A percentile compares a stretch with the other conserved stretches of the same genome.
phyloP scores from a whole-genome alignment of 2,888 invertebrate genomes.

The Drosophila dives region DNA sequence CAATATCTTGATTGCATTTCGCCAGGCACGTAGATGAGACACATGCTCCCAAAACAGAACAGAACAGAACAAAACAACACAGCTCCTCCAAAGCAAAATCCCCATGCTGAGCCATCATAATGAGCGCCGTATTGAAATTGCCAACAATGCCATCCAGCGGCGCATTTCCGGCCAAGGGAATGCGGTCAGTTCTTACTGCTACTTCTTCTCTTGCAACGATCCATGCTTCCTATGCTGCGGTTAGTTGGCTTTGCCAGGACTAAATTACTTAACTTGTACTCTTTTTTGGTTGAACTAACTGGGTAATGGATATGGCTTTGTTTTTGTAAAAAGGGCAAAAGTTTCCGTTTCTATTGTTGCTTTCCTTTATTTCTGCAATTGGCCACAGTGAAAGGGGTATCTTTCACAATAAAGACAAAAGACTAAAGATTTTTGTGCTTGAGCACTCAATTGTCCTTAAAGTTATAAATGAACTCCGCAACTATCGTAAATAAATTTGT shows the following conservation, averaged over 20 bases:
- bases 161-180: constrained; percentile 51
- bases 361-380: neutral
- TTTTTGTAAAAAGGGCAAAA: constrained; percentile 30
- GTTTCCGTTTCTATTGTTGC: constrained; percentile 36
- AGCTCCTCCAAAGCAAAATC: constrained; percentile 9
- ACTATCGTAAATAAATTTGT: constrained; percentile 47
- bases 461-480: constrained; percentile 48
- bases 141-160: constrained; percentile 54
- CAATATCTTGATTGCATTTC: constrained; percentile 79
- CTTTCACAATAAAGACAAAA: constrained; percentile 24
- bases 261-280: constrained; percentile 65
- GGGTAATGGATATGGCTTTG: constrained; percentile 76
- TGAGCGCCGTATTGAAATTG: constrained; percentile 75
- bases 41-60: constrained; percentile 57
- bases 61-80: neutral
- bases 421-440: constrained; percentile 7
- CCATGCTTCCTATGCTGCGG: constrained; percentile 68
- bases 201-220: constrained; percentile 27
- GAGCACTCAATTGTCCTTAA: constrained; percentile 28
- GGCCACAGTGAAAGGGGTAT: constrained; percentile 1
- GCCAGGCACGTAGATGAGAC: constrained; percentile 68
- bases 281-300: constrained; percentile 1
- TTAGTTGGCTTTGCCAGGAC: constrained; percentile 72
- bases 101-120: constrained; percentile 53
- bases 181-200: constrained; percentile 15